phyloP scores from a whole-genome alignment of 1,140 invertebrate genomes.

The Magallana gigas region DNA sequence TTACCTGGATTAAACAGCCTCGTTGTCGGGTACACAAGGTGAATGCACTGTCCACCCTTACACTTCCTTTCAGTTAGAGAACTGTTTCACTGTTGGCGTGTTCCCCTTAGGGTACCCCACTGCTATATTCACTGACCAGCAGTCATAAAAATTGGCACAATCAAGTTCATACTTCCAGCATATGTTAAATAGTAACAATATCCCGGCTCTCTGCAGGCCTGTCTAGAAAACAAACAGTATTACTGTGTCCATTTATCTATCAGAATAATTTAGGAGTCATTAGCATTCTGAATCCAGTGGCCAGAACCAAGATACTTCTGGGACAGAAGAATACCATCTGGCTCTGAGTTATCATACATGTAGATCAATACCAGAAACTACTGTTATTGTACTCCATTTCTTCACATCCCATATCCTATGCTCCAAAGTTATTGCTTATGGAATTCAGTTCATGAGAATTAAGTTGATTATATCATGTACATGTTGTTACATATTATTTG shows the following conservation, averaged over 20 bases:
- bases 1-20: constrained; percentile 20
- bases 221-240: constrained; percentile 26
- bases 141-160: constrained; percentile 35
- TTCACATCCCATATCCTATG: no score
- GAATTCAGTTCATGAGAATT: no score
- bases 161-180: constrained; percentile 23
- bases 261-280: constrained; percentile 6
- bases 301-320: background rate
- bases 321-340: no score
- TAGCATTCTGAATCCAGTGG: constrained; percentile 4
- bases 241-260: constrained; percentile 7
- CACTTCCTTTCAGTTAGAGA: background rate
- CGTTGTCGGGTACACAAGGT: background rate
- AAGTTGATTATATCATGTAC: no score
- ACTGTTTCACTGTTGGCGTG: background rate
- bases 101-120: background rate
- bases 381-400: no score
- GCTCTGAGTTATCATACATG: no score
- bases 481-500: no score
- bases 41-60: background rate
- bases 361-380: no score
- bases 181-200: constrained; percentile 33
- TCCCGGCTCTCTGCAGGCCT: background rate
- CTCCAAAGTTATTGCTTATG: no score
- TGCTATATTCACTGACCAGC: constrained; percentile 19